A percentile compares a stretch with the other conserved stretches of the same genome.
These are phyloP conservation scores for Rallus crepitans DNA, from an alignment of 2,797 vertebrate genomes.

Conservation along the genomic window DNA sequence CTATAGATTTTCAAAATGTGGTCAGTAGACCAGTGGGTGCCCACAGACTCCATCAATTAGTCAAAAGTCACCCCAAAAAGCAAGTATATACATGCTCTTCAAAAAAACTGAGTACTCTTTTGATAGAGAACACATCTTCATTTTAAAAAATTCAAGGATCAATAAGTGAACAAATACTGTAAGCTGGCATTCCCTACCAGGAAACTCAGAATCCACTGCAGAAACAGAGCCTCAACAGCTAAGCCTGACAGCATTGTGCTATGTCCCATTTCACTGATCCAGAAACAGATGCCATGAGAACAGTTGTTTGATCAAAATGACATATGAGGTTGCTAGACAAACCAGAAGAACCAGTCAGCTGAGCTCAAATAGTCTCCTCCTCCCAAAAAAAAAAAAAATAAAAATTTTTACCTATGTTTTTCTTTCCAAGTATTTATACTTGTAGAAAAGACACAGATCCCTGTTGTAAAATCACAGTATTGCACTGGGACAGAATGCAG, in stretches of 20 bases:
- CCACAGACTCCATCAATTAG: not conserved
- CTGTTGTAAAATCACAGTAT: not conserved
- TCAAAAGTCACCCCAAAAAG: not conserved
- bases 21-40: not conserved
- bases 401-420: not conserved
- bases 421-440: not conserved
- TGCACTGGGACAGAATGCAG: not conserved
- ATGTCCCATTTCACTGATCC: not conserved
- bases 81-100: not conserved
- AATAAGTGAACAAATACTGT: not conserved
- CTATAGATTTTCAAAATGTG: not conserved
- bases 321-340: not conserved
- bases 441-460: not conserved
- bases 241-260: not conserved
- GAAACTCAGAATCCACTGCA: not conserved
- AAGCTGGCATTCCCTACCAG: not conserved
- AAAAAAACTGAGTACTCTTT: not conserved
- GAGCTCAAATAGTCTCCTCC: not conserved
- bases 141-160: not conserved
- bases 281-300: not conserved
- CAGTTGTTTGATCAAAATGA: not conserved
- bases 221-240: not conserved
- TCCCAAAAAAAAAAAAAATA: not conserved
- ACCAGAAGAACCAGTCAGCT: not conserved
- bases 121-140: not conserved